These are phyloP conservation scores for Montipora capricornis DNA, from an alignment of 64 coral and sea anemone genomes.

Conservation along the genomic window DNA sequence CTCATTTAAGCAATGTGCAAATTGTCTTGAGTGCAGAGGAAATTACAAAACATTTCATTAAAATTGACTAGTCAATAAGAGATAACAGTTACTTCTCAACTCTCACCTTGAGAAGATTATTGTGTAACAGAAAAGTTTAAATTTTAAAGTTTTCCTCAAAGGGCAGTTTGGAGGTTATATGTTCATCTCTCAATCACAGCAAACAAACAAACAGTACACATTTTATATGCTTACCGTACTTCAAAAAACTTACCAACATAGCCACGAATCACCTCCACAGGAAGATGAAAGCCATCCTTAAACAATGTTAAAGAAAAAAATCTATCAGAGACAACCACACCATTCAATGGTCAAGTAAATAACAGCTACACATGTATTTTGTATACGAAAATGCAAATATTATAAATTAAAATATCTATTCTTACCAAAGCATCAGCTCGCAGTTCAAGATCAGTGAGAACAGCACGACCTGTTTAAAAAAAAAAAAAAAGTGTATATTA, in stretches of 20 bases:
- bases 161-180: too few species aligned
- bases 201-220: neutral
- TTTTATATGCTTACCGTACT: neutral
- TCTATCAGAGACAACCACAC: neutral
- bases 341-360: neutral
- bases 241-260: conserved; percentile 83
- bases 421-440: conserved; percentile 96
- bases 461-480: conserved; percentile 73
- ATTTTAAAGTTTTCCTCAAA: too few species aligned
- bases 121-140: too few species aligned
- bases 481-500: neutral
- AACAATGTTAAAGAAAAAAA: neutral
- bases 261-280: conserved; percentile 86
- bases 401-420: neutral
- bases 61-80: too few species aligned
- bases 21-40: too few species aligned
- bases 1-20: too few species aligned
- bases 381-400: neutral
- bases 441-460: conserved; percentile 86
- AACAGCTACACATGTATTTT: too few species aligned
- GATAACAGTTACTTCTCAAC: too few species aligned
- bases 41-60: too few species aligned
- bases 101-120: too few species aligned
- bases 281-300: conserved; percentile 94
- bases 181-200: too few species aligned